Base-by-base conservation (phyloP, 2,888 invertebrate genomes). In the Pachymerium ferrugineum region DNA sequence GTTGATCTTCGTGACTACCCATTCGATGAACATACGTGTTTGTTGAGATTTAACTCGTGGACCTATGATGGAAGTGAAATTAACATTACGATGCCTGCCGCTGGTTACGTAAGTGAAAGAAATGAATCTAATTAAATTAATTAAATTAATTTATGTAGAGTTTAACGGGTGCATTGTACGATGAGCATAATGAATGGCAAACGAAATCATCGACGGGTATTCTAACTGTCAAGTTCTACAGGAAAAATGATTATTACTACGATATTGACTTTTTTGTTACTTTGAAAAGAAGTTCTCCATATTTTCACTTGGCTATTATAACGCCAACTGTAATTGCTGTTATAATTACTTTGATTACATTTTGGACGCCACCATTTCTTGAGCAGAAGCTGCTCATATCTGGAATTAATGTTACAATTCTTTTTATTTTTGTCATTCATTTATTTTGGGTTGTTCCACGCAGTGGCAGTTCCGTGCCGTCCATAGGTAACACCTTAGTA, bases 11-110 rank as follows among this genome's bases (percentile, higher is more conserved):
- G 85, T 16, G 83, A 85, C 76, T 93, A 93, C 93, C 93, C 93
- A 0, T 87, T 85, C 69, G 93, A 93, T 81, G 83, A 83, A 6
- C 93, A 93, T 80, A 82, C 80, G 0, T 90, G 90, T 78, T 79
- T 81, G 62, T 82, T 93, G 75, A 86, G 86, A 78, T 87, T 93
- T 76, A 91, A 90, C 0, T 91, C 92, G 0, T 89, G 92, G 87
- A 87, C 88, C 0, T 87, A 89, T 79, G 85, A 85, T 72, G 86
- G 86, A 0, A 86, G 88, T 22, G 86, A 89, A 78, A 83, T 90
- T 8, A 80, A 81, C 68, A 74, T 83, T 70, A 78, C 80, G 72
- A 74, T 80, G 5, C 76, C 75, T 1, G 19, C 16, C 12, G 3
- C 1, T 19, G 22, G 31, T 10, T 1, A 33, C 1, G 70, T 71